These are phyloP conservation scores for Dinocampus coccinellae DNA, from an alignment of 2,888 invertebrate genomes.

Conservation along the genomic window DNA sequence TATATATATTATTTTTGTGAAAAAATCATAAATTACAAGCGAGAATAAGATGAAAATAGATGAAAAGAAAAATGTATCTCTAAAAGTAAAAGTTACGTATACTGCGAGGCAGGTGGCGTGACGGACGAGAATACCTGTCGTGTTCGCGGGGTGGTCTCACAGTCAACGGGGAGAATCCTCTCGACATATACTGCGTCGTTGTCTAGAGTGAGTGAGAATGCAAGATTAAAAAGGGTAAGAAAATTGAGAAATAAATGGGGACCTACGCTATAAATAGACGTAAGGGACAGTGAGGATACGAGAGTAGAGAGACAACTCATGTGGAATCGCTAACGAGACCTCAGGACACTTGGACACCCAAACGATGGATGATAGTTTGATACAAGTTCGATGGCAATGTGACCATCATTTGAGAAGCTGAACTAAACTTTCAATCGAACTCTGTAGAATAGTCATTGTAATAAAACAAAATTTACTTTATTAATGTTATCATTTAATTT, in stretches of 20 bases:
- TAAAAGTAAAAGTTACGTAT: slow-evolving; percentile 11
- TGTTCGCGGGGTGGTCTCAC: slow-evolving; percentile 63
- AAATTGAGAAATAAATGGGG: slow-evolving; percentile 27
- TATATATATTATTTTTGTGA: not conserved
- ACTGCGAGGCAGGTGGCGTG: slow-evolving; percentile 58
- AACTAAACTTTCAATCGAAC: slow-evolving; percentile 3
- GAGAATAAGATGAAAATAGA: not conserved
- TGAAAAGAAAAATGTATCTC: slow-evolving; percentile 15
- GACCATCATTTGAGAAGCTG: slow-evolving; percentile 5
- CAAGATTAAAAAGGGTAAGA: slow-evolving; percentile 4
- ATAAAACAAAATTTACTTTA: not conserved
- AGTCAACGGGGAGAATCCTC: slow-evolving; percentile 54
- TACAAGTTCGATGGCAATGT: slow-evolving; percentile 11
- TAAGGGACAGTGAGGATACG: slow-evolving; percentile 46
- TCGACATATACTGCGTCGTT: slow-evolving; percentile 17
- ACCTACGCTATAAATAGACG: slow-evolving; percentile 50
- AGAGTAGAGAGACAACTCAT: slow-evolving; percentile 57
- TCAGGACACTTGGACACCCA: slow-evolving; percentile 55
- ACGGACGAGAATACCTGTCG: slow-evolving; percentile 64
- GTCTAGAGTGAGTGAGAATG: slow-evolving; percentile 36
- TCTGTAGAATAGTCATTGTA: not conserved
- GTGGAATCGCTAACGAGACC: slow-evolving; percentile 64
- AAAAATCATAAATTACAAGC: not conserved
- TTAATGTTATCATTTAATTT: not conserved
- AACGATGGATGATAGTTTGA: slow-evolving; percentile 59